phyloP scores from a whole-genome alignment of 2,113 vertebrate genomes.

The Conger conger region DNA sequence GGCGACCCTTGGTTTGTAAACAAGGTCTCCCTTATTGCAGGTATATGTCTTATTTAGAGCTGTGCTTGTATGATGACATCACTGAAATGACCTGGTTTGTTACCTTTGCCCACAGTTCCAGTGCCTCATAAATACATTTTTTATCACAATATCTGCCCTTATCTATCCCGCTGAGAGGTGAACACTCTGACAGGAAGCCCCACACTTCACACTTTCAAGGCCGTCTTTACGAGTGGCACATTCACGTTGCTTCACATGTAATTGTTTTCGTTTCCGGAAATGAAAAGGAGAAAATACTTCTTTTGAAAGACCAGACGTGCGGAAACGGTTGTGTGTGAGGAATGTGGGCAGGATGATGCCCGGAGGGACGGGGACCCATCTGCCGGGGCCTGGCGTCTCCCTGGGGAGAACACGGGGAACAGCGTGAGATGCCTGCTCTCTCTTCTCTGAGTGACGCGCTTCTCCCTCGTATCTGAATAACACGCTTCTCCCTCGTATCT shows the following conservation, averaged over 20 bases:
- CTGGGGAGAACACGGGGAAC: background rate
- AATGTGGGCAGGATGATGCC: background rate
- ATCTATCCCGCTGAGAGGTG: background rate
- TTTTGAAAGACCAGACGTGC: too few relatives aligned
- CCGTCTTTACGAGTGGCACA: too few relatives aligned
- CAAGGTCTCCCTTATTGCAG: background rate
- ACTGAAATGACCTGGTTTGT: background rate
- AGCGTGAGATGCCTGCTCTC: background rate
- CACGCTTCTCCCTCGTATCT: too few relatives aligned
- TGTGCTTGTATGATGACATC: background rate
- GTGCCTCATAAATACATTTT: conserved; percentile 3
- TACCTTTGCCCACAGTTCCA: background rate
- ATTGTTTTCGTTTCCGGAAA: background rate
- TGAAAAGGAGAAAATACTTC: too few relatives aligned
- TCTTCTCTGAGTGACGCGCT: background rate
- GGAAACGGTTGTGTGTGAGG: too few relatives aligned
- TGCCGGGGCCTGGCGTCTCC: background rate
- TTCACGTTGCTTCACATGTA: background rate
- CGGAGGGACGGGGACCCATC: background rate
- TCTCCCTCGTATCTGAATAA: too few relatives aligned
- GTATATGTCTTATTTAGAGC: background rate
- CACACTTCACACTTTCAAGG: background rate
- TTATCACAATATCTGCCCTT: background rate
- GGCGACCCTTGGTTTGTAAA: background rate
- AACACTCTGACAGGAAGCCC: background rate